Percentiles rank a stretch among this genome's conserved stretches.
Conservation (phyloP, 2,797 vertebrate species). For the Spea hammondii region DNA sequence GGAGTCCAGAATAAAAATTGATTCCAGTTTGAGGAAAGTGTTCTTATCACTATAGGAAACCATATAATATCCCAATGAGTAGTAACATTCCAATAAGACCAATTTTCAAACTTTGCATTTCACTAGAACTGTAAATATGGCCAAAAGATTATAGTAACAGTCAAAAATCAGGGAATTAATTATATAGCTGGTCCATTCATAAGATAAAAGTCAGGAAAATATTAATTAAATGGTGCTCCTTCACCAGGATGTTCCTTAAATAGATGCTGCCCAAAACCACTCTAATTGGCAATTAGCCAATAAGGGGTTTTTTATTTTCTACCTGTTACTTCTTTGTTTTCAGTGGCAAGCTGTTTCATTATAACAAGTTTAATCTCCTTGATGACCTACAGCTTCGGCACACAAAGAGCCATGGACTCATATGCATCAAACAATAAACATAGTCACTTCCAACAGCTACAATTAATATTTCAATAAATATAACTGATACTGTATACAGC, state of each 20-base stretch:
- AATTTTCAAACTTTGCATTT: too few species aligned
- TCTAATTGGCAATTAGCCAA: constrained; percentile 4
- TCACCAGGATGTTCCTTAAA: not conserved
- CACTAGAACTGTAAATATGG: too few species aligned
- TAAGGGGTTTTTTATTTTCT: not conserved
- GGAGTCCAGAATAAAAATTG: too few species aligned
- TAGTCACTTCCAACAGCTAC: not conserved
- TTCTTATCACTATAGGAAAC: too few species aligned
- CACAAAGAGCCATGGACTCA: constrained; percentile 1
- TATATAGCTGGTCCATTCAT: not conserved
- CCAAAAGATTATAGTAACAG: too few species aligned
- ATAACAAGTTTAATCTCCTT: not conserved
- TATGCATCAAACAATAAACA: constrained; percentile 3
- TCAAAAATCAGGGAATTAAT: too few species aligned
- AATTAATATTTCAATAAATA: not conserved
- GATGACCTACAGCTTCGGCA: not conserved
- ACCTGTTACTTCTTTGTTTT: constrained; percentile 7
- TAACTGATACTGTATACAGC: not conserved
- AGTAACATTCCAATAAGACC: too few species aligned
- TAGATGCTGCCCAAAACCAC: not conserved
- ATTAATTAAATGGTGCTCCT: not conserved
- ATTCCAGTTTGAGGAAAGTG: too few species aligned
- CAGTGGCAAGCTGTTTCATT: constrained; percentile 11
- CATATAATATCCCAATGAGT: too few species aligned
- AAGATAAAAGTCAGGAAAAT: not conserved